Evolutionary conservation across 2,113 vertebrate species (phyloP).

Genomic region (Cygnus atratus): DNA sequence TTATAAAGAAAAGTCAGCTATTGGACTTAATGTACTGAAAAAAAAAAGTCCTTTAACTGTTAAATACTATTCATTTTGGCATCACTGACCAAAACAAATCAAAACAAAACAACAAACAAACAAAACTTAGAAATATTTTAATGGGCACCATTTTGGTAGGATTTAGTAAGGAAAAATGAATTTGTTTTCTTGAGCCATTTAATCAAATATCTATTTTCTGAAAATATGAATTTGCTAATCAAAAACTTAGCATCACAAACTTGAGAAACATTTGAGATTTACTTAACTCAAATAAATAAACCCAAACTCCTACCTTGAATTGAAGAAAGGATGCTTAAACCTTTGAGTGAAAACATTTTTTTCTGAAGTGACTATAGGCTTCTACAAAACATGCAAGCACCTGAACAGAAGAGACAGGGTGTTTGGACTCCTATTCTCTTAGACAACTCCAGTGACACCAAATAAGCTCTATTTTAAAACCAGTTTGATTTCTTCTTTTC

Average conservation of each 20-base stretch:
- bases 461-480: background rate
- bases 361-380: background rate
- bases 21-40: background rate
- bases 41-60: background rate
- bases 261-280: background rate
- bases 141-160: background rate
- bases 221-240: background rate
- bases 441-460: background rate
- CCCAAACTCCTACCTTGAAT: background rate
- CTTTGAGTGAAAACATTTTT: background rate
- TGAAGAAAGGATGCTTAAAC: background rate
- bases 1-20: background rate
- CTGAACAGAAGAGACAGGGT: background rate
- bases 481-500: background rate
- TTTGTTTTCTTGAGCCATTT: background rate
- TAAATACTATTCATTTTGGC: background rate
- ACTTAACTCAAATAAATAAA: background rate
- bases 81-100: background rate
- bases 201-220: background rate
- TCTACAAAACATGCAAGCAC: background rate
- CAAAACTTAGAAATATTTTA: background rate
- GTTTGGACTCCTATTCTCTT: background rate
- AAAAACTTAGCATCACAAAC: background rate
- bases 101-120: too few relatives aligned
- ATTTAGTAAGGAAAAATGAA: background rate